Evolutionary conservation across 2,797 vertebrate species (phyloP).

Genomic region (Coregonus suidteri): DNA sequence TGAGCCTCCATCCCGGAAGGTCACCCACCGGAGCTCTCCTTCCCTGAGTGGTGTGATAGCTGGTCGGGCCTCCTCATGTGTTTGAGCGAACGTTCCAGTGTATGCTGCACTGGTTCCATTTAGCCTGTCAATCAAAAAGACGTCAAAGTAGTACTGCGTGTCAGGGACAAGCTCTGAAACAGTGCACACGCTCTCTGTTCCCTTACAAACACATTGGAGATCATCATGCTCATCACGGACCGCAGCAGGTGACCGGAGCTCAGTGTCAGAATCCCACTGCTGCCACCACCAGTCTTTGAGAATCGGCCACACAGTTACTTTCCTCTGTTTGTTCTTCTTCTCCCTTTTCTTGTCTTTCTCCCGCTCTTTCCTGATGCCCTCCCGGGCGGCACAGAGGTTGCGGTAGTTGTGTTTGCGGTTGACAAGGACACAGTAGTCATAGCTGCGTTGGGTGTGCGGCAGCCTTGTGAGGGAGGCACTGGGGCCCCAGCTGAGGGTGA

Average conservation of each 20-base stretch:
- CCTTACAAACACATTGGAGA: constrained; percentile 80
- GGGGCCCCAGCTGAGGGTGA: constrained; percentile 85
- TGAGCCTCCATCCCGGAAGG: constrained; percentile 65
- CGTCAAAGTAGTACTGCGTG: constrained; percentile 86
- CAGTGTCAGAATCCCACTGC: constrained; percentile 66
- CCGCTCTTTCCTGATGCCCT: constrained; percentile 62
- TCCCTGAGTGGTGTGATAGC: constrained; percentile 77
- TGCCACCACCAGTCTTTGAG: constrained; percentile 78
- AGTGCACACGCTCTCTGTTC: constrained; percentile 82
- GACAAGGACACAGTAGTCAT: constrained; percentile 85
- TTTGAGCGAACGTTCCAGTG: constrained; percentile 79
- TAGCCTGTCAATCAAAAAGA: constrained; percentile 83
- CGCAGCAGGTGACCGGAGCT: constrained; percentile 38
- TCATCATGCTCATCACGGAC: constrained; percentile 46
- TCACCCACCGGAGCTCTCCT: constrained; percentile 81
- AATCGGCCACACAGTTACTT: constrained; percentile 66
- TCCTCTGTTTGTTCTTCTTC: constrained; percentile 54
- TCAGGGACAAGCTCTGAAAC: constrained; percentile 81
- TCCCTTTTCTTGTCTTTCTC: constrained; percentile 45
- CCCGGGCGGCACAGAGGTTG: constrained; percentile 82
- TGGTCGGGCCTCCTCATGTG: constrained; percentile 80
- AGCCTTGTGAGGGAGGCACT: constrained; percentile 74
- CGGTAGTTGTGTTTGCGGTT: constrained; percentile 84
- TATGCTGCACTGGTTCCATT: constrained; percentile 82
- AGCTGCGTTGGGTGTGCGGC: constrained; percentile 59